Evolutionary conservation across 2,797 vertebrate genomes (phyloP), one percentile per base, ranked within the genome.

Genomic region (Menidia menidia): DNA sequence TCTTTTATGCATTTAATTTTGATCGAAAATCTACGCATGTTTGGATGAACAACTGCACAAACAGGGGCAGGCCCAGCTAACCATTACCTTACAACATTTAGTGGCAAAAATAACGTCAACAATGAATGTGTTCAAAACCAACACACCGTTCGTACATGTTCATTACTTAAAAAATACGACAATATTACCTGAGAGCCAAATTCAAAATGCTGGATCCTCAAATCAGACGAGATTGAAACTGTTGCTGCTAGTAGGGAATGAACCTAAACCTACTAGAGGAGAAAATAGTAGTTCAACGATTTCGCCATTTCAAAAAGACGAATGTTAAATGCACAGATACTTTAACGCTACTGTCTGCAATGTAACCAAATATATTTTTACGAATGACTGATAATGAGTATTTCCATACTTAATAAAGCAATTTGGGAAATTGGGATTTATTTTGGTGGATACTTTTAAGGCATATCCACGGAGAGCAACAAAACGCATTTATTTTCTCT

Each of bases 251-350:
- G 12, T 33, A 25, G 4, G 13, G 4, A 2, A 15, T 16, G 50
- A 13, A 60, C 4, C 18, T 9, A 9, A 71, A 15, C 9, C 2
- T 4, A 5, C 30, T 7, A 0, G 0, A 11, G 8, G 1, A 25
- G 14, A 25, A 42, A 33, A 19, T 7, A 25, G 30, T 54, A 12
- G 13, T 4, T 2, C 56, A 1, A 10, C 2, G 41, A 14, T n/a
- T 33, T 56, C 16, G 80, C 89, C 89, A 1, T 72, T 78, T 54
- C n/a, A 71, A 71, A 87, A 80, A 16, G 1, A 6, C 0, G 0
- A 2, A 9, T 64, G n/a, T n/a, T 39, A 2, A 16, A 8, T n/a
- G 1, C 10, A 8, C 0, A 56, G 15, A 4, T 11, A 18, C 41
- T 68, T 19, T 19, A 59, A 14, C 0, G 18, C 1, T 3, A 0